Percentiles rank a stretch among this genome's conserved stretches.
phyloP scores from a whole-genome alignment of 2,888 invertebrate genomes.

The Barypeithes pellucidus region DNA sequence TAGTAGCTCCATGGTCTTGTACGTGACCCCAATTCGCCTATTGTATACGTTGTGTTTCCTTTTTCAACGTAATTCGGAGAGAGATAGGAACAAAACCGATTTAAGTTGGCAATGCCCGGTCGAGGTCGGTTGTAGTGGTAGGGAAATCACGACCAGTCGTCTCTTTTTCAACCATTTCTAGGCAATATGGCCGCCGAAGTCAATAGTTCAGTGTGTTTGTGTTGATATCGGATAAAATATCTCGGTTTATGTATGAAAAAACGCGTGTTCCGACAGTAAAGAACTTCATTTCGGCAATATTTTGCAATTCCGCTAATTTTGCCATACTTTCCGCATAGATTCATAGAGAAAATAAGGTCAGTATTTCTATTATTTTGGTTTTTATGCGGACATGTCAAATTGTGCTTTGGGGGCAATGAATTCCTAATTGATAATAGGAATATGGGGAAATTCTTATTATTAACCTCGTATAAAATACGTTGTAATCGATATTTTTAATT shows the following conservation, averaged over 20 bases:
- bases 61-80: too few species aligned
- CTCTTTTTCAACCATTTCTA: conserved; percentile 24
- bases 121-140: neutral
- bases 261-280: conserved; percentile 13
- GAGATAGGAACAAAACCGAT: neutral
- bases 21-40: too few species aligned
- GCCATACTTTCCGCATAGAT: conserved; percentile 5
- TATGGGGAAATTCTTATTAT: conserved; percentile 27
- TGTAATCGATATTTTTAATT: conserved; percentile 39
- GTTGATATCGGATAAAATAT: conserved; percentile 39
- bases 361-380: conserved; percentile 49
- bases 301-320: neutral
- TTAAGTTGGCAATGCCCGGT: neutral
- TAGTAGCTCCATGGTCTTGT: neutral
- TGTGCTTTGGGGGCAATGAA: conserved; percentile 39
- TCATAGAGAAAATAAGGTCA: conserved; percentile 48
- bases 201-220: conserved; percentile 42
- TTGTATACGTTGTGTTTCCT: too few species aligned
- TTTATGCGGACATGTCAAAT: conserved; percentile 41
- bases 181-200: conserved; percentile 52
- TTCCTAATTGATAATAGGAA: conserved; percentile 28
- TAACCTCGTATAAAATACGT: neutral
- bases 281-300: neutral
- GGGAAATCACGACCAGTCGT: conserved; percentile 27
- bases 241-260: conserved; percentile 48